Evolutionary conservation across 2,113 vertebrate genomes (phyloP), one percentile per base, ranked within the genome.

Genomic region (Columba janthina): DNA sequence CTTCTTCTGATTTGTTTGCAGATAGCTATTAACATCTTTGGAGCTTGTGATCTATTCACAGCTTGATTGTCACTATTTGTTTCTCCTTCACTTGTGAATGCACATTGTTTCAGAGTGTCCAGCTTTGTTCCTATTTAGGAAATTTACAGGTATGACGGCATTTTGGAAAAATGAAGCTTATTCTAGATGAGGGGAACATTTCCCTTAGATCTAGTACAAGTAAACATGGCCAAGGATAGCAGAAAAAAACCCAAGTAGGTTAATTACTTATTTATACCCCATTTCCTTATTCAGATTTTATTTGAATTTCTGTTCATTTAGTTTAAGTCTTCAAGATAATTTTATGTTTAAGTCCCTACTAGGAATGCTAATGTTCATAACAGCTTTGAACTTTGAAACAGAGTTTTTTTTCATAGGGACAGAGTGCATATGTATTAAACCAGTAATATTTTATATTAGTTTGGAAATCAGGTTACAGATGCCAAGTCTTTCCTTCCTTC

Each of bases 61-160:
- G 69, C 50, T 88, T 89, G 62, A 9, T 76, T 89, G 82, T 93
- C 85, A 92, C 56, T 85, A 42, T 56, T 91, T 94, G 26, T 96
- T 95, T 94, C 65, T 40, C 36, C 91, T 85, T 94, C 88, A 88
- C 72, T 90, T 95, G 32, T 83, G 54, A 94, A 80, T 86, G 22
- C 38, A 18, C 83, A 67, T 60, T 48, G 40, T 76, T 94, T 90
- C 85, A 80, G 72, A 91, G 88, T 71, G 69, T 80, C 61, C 86
- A 56, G 31, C 19, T 67, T 67, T 74, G 38, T 51, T 95, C 57
- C 64, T 90, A 19, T 46, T 46, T 46, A 46, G 44, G 44, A 75
- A 90, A 75, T 38, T 89, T 65, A 34, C 31, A 71, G 83, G 67
- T 81, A 74, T 6, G 64, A 64, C 81, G 64, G 42, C 19, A 71